Percentiles rank a stretch among this genome's conserved stretches.
phyloP scores from a whole-genome alignment of 2,888 invertebrate species.

The Epinotia bilunana region DNA sequence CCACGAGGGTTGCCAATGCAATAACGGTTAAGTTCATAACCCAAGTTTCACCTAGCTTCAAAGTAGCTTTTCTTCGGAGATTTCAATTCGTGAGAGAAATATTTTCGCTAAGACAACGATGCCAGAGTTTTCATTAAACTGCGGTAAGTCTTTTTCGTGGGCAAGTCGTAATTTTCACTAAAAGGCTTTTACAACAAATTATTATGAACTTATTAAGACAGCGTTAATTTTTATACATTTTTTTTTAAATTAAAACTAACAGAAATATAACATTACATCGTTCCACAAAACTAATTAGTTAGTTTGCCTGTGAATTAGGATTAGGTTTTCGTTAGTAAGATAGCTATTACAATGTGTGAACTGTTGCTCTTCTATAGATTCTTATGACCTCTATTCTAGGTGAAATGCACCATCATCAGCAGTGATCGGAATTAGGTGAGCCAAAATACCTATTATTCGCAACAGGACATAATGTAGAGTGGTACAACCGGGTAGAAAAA shows the following conservation, averaged over 20 bases:
- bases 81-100: constrained; percentile 49
- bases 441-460: too few relatives aligned
- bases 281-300: too few relatives aligned
- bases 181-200: background rate
- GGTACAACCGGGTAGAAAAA: too few relatives aligned
- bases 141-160: background rate
- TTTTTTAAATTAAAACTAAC: too few relatives aligned
- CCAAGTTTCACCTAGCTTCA: constrained; percentile 73
- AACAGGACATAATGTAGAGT: too few relatives aligned
- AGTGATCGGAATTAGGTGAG: too few relatives aligned
- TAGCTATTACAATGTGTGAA: too few relatives aligned
- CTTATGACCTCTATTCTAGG: background rate
- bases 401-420: background rate
- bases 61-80: constrained; percentile 56
- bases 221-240: background rate
- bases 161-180: background rate
- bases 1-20: constrained; percentile 71
- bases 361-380: too few relatives aligned
- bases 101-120: constrained; percentile 16
- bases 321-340: too few relatives aligned
- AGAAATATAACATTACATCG: too few relatives aligned
- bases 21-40: constrained; percentile 83
- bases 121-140: constrained; percentile 29
- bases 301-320: too few relatives aligned
- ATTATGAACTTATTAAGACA: background rate